Conservation (phyloP, 2,888 invertebrate genomes). For the Hyposoter didymator region DNA sequence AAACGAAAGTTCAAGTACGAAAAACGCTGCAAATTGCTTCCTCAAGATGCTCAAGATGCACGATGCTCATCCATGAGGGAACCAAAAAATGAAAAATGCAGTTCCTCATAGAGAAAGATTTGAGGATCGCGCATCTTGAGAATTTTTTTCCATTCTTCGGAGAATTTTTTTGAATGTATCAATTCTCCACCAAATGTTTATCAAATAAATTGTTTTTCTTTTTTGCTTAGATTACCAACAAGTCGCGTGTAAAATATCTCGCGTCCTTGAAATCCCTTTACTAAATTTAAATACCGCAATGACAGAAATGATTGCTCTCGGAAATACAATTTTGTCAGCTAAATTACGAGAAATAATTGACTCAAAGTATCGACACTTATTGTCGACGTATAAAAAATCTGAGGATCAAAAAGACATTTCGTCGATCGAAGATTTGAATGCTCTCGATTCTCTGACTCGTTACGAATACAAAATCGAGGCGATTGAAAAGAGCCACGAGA, state of each 20-base stretch:
- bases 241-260: constrained; percentile 84
- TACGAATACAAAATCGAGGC: constrained; percentile 77
- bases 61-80: too few relatives aligned
- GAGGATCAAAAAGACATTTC: constrained; percentile 65
- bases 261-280: constrained; percentile 71
- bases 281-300: constrained; percentile 74
- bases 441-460: constrained; percentile 71
- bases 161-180: not conserved
- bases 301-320: constrained; percentile 72
- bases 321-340: constrained; percentile 66
- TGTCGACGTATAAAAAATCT: constrained; percentile 41
- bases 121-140: too few relatives aligned
- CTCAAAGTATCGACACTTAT: constrained; percentile 71
- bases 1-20: too few relatives aligned
- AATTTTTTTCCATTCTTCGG: not conserved
- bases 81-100: not conserved
- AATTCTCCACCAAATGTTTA: not conserved
- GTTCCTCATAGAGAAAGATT: not conserved
- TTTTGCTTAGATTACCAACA: constrained; percentile 83
- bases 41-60: too few relatives aligned
- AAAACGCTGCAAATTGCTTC: too few relatives aligned
- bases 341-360: constrained; percentile 75
- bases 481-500: constrained; percentile 65
- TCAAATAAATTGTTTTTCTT: not conserved
- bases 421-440: constrained; percentile 68